Evolutionary conservation across 2,113 vertebrate genomes (phyloP), one percentile per base, ranked within the genome.

Genomic region (Lates calcarifer): DNA sequence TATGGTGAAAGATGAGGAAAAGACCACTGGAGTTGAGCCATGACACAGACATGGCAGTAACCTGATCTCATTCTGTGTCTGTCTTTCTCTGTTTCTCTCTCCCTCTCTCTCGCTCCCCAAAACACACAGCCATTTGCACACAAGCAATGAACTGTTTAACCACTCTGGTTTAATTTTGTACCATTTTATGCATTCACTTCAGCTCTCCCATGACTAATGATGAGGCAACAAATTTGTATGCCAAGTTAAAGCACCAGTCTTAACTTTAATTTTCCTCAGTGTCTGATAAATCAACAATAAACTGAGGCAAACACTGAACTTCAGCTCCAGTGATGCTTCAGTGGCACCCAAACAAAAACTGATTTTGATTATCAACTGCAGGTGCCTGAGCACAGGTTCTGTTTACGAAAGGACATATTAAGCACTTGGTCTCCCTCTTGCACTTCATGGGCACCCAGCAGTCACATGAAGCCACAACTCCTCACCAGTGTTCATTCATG

Each of bases 1-100:
- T 82, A 37, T 17, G 53, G 60, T 82, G 75, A 82, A 87, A 86
- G 75, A 89, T 67, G 83, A 88, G 74, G 81, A 86, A 83, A 88
- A 88, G 83, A 67, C 24, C 24, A 67, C 82, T 87, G 90, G 82
- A 88, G 73, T 22, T 5, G 47, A 71, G 88, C 88, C 92, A 89
- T 89, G 87, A 90, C 89, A 90, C 82, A 83, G 79, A 81, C 76
- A 83, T 85, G 83, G 76, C 87, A 89, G 90, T 86, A 92, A 92
- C 87, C 69, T 24, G 73, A 89, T 85, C 86, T 79, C 56, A 18
- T 26, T 64, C 60, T 28, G 51, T 51, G 43, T 83, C 76, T 77
- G 22, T 63, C 20, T 60, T 6, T 41, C 24, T 58, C 29, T 33
- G 29, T 15, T 18, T 53, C 57, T 68, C 35, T 64, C 63, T 58